A percentile compares a stretch with the other conserved stretches of the same genome.
Conservation (phyloP, 2,113 vertebrate species). For the Chloroceryle aenea region DNA sequence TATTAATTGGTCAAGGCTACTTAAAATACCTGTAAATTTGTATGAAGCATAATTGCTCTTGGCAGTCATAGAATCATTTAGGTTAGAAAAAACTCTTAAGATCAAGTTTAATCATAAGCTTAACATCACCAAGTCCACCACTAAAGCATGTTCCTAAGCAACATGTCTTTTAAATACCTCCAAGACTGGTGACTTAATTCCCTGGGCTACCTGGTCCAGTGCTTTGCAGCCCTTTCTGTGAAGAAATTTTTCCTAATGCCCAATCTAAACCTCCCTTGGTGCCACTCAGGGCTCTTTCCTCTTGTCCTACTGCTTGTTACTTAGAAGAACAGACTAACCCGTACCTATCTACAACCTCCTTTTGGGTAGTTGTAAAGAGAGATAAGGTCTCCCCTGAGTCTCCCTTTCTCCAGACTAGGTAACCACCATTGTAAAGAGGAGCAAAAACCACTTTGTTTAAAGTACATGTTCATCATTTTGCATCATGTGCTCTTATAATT, state of each 20-base stretch:
- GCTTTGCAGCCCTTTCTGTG: background rate
- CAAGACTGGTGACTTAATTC: background rate
- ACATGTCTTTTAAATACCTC: background rate
- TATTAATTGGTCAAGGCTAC: background rate
- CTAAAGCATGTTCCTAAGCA: background rate
- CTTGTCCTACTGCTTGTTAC: background rate
- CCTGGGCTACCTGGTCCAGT: background rate
- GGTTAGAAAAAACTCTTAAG: background rate
- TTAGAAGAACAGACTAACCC: background rate
- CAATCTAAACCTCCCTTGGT: background rate
- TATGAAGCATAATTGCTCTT: background rate
- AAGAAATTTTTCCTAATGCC: background rate
- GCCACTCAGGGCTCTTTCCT: background rate
- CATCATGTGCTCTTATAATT: background rate
- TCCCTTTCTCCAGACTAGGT: background rate
- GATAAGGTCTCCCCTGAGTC: background rate
- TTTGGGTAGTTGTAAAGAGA: background rate
- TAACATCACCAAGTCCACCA: background rate
- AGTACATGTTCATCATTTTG: background rate
- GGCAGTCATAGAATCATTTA: background rate
- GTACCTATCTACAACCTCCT: background rate
- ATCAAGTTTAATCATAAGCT: background rate
- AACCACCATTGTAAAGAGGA: background rate
- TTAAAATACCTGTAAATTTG: background rate
- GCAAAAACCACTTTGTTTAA: background rate